Conservation (phyloP, 92 coral and sea anemone genomes). For the Siderastrea radians region DNA sequence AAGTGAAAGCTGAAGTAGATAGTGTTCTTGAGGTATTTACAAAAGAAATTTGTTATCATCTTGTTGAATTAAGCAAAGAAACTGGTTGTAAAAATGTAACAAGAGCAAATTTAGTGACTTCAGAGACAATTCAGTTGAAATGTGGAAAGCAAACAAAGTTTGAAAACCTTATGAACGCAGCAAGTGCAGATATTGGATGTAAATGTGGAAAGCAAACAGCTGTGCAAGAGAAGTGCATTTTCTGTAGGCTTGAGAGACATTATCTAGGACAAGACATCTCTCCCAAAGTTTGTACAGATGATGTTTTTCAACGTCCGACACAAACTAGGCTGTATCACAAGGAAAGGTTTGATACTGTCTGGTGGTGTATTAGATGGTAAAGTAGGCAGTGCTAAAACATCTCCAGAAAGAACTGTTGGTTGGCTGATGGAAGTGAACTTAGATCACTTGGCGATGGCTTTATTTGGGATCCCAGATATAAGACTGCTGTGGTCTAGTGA, state of each 20-base stretch:
- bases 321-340: neutral
- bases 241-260: constrained; percentile 35
- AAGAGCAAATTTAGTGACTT: neutral
- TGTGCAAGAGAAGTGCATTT: constrained; percentile 11
- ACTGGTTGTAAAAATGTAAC: neutral
- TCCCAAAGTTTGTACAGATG: neutral
- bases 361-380: constrained; percentile 35
- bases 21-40: constrained; percentile 17
- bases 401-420: constrained; percentile 15
- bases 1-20: neutral
- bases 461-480: constrained; percentile 75
- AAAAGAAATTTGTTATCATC: constrained; percentile 46
- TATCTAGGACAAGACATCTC: constrained; percentile 22
- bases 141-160: constrained; percentile 16
- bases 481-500: constrained; percentile 80
- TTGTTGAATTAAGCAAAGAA: constrained; percentile 26
- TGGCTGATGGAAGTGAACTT: constrained; percentile 83
- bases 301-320: constrained; percentile 4
- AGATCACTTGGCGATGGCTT: constrained; percentile 69
- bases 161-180: neutral
- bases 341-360: constrained; percentile 38
- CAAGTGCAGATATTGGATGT: constrained; percentile 15
- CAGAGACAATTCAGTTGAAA: neutral
- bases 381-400: neutral
- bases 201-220: constrained; percentile 3